Conservation (phyloP, 1,140 invertebrate genomes). For the Macrotrachela quadricornifera region DNA sequence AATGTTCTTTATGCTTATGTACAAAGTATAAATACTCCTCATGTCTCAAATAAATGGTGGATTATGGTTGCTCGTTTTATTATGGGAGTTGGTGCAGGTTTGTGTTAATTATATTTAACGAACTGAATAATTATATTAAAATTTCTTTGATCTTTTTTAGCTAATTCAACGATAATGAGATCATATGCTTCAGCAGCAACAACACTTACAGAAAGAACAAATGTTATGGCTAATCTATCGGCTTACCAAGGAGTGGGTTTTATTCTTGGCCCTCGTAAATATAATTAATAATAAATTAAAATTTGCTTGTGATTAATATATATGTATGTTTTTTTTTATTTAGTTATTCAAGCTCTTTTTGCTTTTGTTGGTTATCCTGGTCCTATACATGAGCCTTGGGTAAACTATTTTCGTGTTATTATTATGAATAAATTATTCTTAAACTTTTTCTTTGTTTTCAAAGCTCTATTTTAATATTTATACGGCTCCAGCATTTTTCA, state of each 20-base stretch:
- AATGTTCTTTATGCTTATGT: slow-evolving; percentile 56
- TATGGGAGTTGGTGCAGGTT: slow-evolving; percentile 64
- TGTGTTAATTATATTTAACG: slow-evolving; percentile 9
- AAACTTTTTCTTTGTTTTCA: slow-evolving; percentile 10
- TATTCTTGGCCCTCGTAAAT: slow-evolving; percentile 25
- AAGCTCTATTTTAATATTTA: slow-evolving; percentile 57
- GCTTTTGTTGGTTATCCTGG: slow-evolving; percentile 24
- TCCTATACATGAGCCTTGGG: slow-evolving; percentile 8
- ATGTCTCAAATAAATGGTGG: slow-evolving; percentile 22
- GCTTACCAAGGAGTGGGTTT: slow-evolving; percentile 67
- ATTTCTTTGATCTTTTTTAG: slow-evolving; percentile 32
- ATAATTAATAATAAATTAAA: too few relatives aligned
- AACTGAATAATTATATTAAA: background rate
- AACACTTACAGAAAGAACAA: slow-evolving; percentile 50
- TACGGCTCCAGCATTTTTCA: slow-evolving; percentile 61
- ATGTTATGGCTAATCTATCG: slow-evolving; percentile 58
- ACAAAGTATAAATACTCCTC: slow-evolving; percentile 29
- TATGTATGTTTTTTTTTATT: too few relatives aligned
- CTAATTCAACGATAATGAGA: slow-evolving; percentile 59
- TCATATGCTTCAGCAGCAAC: slow-evolving; percentile 67
- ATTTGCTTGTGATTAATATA: too few relatives aligned
- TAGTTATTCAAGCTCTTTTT: slow-evolving; percentile 23
- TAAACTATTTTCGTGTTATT: background rate
- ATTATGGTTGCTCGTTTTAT: slow-evolving; percentile 55
- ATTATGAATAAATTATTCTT: background rate